Percentiles rank a stretch among this genome's conserved stretches.
These are phyloP conservation scores for Leucophenga montana DNA, from an alignment of 2,888 invertebrate genomes.

Conservation along the genomic window DNA sequence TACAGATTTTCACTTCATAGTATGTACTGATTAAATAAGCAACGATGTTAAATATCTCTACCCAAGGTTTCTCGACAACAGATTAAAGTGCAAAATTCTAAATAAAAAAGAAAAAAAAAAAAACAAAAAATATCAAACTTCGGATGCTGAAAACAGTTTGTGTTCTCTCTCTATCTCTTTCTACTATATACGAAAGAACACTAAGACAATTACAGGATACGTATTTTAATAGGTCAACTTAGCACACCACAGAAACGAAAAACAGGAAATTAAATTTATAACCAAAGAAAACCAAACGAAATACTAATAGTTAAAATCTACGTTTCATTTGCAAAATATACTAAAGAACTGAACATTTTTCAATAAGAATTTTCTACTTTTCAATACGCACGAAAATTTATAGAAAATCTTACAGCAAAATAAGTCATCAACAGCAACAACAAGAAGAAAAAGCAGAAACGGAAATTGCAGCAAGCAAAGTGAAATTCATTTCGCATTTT, in stretches of 20 bases:
- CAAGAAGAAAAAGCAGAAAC: not conserved
- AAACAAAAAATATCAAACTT: not conserved
- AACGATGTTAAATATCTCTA: slow-evolving; percentile 57
- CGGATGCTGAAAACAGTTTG: not conserved
- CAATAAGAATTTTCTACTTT: slow-evolving; percentile 26
- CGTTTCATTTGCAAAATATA: too few relatives aligned
- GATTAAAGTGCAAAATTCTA: slow-evolving; percentile 30
- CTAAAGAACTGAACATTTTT: not conserved
- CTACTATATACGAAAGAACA: not conserved
- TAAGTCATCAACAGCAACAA: slow-evolving; percentile 4
- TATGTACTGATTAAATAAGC: slow-evolving; percentile 49
- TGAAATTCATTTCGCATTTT: slow-evolving; percentile 21
- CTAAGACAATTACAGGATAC: not conserved
- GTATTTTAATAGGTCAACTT: not conserved
- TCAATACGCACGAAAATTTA: slow-evolving; percentile 15
- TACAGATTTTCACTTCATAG: slow-evolving; percentile 41
- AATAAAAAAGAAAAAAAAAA: slow-evolving; percentile 31
- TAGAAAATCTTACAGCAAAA: slow-evolving; percentile 30
- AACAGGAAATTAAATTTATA: slow-evolving; percentile 6
- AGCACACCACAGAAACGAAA: slow-evolving; percentile 19
- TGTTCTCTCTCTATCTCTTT: not conserved
- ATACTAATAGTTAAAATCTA: not conserved
- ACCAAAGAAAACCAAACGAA: too few relatives aligned
- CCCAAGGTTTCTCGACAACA: slow-evolving; percentile 51
- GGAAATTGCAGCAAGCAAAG: slow-evolving; percentile 27